A percentile compares a stretch with the other conserved stretches of the same genome.
phyloP scores from a whole-genome alignment of 1,140 invertebrate genomes.

The Euwallacea similis region DNA sequence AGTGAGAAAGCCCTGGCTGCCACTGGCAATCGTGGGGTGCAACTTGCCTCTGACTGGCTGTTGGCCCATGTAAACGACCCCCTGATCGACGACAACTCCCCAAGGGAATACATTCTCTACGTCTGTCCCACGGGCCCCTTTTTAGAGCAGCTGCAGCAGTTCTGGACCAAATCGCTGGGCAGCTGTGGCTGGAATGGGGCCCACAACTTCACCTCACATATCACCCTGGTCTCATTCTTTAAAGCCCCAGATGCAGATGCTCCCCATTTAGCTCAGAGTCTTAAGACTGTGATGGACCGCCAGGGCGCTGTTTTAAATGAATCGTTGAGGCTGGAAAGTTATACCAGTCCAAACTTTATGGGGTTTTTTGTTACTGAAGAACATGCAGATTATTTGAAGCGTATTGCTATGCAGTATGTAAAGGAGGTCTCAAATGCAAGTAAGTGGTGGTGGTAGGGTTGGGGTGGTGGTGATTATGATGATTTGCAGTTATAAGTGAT shows the following conservation, averaged over 20 bases:
- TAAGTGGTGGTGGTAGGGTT: constrained; percentile 55
- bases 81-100: constrained; percentile 70
- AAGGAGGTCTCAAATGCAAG: constrained; percentile 74
- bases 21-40: constrained; percentile 83
- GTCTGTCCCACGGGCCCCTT: constrained; percentile 78
- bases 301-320: constrained; percentile 64
- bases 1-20: constrained; percentile 87
- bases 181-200: constrained; percentile 84
- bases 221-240: constrained; percentile 87
- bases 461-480: constrained; percentile 32
- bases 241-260: constrained; percentile 76
- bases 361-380: constrained; percentile 80
- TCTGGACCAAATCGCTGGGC: constrained; percentile 77
- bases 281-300: constrained; percentile 70
- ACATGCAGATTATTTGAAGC: constrained; percentile 74
- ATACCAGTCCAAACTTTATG: constrained; percentile 85
- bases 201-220: constrained; percentile 85
- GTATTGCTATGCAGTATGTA: constrained; percentile 73
- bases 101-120: constrained; percentile 84
- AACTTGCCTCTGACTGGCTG: constrained; percentile 87
- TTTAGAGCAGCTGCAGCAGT: constrained; percentile 69
- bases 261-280: constrained; percentile 62
- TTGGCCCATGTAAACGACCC: constrained; percentile 85
- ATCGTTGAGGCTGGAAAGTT: constrained; percentile 72
- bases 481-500: constrained; percentile 59